phyloP scores from a whole-genome alignment of 2,888 invertebrate genomes.

The Isotomurus palustris region DNA sequence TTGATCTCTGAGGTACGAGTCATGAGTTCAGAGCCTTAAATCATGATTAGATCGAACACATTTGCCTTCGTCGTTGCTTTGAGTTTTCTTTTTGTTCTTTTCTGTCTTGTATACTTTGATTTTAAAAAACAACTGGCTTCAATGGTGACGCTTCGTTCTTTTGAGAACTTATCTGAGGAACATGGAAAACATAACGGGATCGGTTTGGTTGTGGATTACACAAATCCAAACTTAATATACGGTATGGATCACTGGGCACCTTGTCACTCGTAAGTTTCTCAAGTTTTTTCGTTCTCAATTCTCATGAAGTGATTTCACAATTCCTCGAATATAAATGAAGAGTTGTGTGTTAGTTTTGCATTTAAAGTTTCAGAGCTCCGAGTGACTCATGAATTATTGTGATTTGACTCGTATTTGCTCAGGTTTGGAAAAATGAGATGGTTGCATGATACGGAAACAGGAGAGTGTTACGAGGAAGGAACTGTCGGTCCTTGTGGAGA shows the following conservation, averaged over 20 bases:
- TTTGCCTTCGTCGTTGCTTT: constrained; percentile 13
- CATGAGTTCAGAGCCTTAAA: too few species aligned
- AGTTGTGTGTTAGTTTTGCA: too few species aligned
- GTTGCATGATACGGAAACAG: constrained; percentile 15
- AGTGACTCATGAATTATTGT: too few species aligned
- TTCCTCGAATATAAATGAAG: not conserved
- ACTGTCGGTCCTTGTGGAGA: constrained; percentile 18
- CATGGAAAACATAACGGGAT: too few species aligned
- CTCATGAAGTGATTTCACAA: too few species aligned
- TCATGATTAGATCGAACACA: constrained; percentile 12
- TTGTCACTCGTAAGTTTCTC: constrained; percentile 26
- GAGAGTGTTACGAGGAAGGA: constrained; percentile 21
- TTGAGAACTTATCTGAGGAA: too few species aligned
- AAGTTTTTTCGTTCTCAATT: not conserved
- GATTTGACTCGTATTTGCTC: too few species aligned
- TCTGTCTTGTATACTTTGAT: constrained; percentile 8
- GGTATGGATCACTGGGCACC: too few species aligned
- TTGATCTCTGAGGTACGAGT: too few species aligned
- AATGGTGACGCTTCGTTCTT: constrained; percentile 2
- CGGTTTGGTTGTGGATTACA: too few species aligned
- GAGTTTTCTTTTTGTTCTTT: constrained; percentile 10
- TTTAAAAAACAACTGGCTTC: not conserved
- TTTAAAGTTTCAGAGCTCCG: too few species aligned
- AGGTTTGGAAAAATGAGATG: constrained; percentile 19
- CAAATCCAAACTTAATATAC: too few species aligned